Evolutionary conservation across 2,797 vertebrate genomes (phyloP).

Genomic region (Rallus crepitans): DNA sequence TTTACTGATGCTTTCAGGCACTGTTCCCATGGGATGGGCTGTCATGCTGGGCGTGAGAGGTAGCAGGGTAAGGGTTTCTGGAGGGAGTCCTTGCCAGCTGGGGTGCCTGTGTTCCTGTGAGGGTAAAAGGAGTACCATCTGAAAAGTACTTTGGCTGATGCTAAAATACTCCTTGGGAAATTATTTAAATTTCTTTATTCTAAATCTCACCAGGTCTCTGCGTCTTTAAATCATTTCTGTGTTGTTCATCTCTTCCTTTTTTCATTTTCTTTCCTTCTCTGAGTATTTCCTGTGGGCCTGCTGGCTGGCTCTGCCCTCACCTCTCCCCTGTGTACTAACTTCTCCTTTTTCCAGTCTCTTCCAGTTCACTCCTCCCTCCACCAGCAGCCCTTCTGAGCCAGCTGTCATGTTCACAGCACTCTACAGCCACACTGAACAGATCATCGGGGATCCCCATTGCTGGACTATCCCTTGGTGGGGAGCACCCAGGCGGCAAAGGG

Average conservation of each 20-base stretch:
- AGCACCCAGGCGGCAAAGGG: fast-evolving
- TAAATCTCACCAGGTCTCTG: background rate
- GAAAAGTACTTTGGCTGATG: background rate
- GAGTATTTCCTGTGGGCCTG: constrained; percentile 16
- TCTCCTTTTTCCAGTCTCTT: constrained; percentile 24
- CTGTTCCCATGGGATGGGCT: background rate
- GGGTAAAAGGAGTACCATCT: background rate
- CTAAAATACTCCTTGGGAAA: background rate
- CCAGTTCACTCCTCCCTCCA: background rate
- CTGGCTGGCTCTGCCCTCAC: background rate
- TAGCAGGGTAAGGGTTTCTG: background rate
- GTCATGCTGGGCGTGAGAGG: background rate
- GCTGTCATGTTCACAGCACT: background rate
- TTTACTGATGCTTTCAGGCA: background rate
- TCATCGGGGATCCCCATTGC: fast-evolving
- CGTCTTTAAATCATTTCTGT: background rate
- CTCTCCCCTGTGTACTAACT: background rate
- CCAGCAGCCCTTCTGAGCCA: background rate
- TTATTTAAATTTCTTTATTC: background rate
- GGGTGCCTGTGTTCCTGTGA: background rate
- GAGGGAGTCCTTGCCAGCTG: background rate
- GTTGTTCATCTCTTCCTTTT: background rate
- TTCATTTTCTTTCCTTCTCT: constrained; percentile 14
- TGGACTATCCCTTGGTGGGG: fast-evolving
- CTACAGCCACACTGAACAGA: fast-evolving